Conservation (phyloP, 2,888 invertebrate genomes). For the Xestia ashworthii region DNA sequence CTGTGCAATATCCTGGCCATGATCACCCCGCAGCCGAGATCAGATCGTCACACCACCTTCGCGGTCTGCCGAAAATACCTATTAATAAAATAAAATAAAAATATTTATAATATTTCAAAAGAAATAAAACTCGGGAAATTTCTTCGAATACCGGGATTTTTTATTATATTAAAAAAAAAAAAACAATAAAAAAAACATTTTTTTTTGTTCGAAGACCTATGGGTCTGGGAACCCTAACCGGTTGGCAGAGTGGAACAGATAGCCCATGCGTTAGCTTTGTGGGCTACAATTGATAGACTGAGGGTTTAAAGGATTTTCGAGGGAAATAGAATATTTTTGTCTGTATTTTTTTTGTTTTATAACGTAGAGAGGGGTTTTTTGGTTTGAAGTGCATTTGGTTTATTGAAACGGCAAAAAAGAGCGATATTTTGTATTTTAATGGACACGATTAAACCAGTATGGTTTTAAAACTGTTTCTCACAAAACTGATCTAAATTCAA, state of each 20-base stretch:
- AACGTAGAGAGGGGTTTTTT: conserved; percentile 48
- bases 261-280: conserved; percentile 41
- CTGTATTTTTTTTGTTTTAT: conserved; percentile 39
- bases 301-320: conserved; percentile 54
- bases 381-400: background rate
- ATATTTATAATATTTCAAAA: background rate
- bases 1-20: too few species aligned
- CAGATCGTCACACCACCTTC: too few species aligned
- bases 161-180: too few species aligned
- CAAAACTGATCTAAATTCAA: background rate
- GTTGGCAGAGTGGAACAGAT: conserved; percentile 27
- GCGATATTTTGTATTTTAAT: background rate
- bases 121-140: background rate
- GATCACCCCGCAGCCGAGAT: too few species aligned
- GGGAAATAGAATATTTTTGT: conserved; percentile 66
- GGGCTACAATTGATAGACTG: conserved; percentile 66
- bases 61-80: too few species aligned
- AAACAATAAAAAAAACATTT: background rate
- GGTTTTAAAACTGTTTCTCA: background rate
- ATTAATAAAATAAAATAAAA: too few species aligned
- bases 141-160: background rate
- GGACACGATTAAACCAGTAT: background rate
- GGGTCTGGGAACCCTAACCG: background rate
- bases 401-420: background rate
- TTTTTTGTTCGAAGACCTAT: too few species aligned